Conservation (phyloP, 2,797 vertebrate genomes). For the Gephyroberyx darwinii region DNA sequence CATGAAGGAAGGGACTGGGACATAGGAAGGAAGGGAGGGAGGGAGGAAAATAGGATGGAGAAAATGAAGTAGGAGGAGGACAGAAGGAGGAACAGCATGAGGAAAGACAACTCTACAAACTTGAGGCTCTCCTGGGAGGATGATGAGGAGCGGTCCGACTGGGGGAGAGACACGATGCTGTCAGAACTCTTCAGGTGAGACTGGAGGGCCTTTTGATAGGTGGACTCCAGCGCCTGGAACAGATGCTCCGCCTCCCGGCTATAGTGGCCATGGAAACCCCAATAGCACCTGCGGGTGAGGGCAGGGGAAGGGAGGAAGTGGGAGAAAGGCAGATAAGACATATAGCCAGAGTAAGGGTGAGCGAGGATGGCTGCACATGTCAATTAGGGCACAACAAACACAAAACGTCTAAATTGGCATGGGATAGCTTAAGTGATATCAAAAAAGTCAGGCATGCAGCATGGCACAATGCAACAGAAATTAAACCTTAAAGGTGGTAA, state of each 20-base stretch:
- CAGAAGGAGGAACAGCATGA: background rate
- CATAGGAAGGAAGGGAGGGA: background rate
- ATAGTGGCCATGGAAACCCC: conserved; percentile 96
- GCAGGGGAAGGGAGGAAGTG: background rate
- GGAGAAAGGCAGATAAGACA: too few species aligned
- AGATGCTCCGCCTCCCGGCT: conserved; percentile 94
- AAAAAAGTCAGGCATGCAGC: too few species aligned
- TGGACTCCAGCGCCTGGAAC: conserved; percentile 93
- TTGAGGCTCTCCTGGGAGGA: conserved; percentile 99
- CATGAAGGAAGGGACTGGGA: background rate
- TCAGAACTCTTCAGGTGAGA: conserved; percentile 96
- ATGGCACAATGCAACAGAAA: too few species aligned
- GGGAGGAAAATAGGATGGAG: background rate
- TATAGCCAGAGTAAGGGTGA: background rate
- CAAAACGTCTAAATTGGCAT: too few species aligned
- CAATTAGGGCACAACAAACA: too few species aligned
- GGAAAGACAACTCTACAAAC: conserved; percentile 43
- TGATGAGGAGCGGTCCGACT: conserved; percentile 96
- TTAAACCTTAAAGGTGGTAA: too few species aligned
- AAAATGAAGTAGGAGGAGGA: background rate
- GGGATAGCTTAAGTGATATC: too few species aligned
- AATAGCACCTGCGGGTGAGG: conserved; percentile 87
- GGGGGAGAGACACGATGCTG: conserved; percentile 94
- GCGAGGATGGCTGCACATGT: background rate
- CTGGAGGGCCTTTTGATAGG: conserved; percentile 97